Percentiles rank a stretch among this genome's conserved stretches.
Evolutionary conservation across 2,797 vertebrate species (phyloP).

Genomic region (Ciconia nigra): DNA sequence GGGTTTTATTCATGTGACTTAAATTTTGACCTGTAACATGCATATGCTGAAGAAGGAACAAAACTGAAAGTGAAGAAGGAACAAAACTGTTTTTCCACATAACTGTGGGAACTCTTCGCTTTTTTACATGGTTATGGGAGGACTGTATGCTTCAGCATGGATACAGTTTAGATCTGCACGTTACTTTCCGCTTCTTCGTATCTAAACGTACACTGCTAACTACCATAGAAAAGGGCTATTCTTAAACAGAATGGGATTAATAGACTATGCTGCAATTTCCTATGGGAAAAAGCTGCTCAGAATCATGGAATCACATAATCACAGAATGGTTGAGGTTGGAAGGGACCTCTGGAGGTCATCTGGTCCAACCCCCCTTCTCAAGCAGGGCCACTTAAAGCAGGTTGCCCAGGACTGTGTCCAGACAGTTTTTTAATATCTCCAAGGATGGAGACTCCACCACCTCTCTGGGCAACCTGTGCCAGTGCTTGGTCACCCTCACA

Average conservation of each 20-base stretch:
- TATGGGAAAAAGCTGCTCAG: not conserved
- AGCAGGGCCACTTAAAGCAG: not conserved
- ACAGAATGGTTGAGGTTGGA: not conserved
- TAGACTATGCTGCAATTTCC: not conserved
- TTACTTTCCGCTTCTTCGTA: not conserved
- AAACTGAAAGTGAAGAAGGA: not conserved
- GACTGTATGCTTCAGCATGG: not conserved
- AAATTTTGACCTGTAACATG: not conserved
- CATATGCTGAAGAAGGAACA: not conserved
- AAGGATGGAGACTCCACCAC: not conserved
- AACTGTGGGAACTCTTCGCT: not conserved
- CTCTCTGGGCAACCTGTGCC: not conserved
- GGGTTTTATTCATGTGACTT: not conserved
- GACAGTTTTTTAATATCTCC: not conserved
- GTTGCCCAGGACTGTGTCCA: not conserved
- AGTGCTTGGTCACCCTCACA: not conserved
- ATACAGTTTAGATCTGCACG: not conserved
- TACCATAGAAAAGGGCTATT: not conserved
- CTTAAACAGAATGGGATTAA: not conserved
- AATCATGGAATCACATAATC: not conserved
- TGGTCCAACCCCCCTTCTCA: not conserved
- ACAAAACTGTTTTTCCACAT: not conserved
- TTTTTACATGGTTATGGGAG: not conserved
- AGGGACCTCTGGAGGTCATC: not conserved
- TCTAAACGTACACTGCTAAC: fast-evolving